Percentiles rank a stretch among this genome's conserved stretches.
Evolutionary conservation across 1,140 invertebrate species (phyloP).

Genomic region (Holotrichia oblita): DNA sequence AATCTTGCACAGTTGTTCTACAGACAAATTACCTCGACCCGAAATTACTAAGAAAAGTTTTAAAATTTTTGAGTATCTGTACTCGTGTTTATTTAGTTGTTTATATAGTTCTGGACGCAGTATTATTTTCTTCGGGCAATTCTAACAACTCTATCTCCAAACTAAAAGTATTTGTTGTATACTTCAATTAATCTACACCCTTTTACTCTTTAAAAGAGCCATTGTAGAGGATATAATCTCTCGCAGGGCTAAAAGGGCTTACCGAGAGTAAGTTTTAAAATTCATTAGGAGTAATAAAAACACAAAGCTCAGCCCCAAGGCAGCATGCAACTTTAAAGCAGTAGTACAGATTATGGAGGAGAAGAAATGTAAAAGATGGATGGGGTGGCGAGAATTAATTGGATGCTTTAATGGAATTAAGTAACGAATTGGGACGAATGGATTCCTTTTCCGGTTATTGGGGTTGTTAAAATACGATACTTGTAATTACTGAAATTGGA

Average conservation of each 20-base stretch:
- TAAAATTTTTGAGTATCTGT: no score
- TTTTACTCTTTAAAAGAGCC: background rate
- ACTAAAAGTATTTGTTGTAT: background rate
- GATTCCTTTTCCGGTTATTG: slow-evolving; percentile 8
- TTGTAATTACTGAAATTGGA: slow-evolving; percentile 5
- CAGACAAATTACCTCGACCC: no score
- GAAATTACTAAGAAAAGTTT: no score
- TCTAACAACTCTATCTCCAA: background rate
- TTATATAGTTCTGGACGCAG: no score
- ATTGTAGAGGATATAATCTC: slow-evolving; percentile 1
- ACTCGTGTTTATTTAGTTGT: no score
- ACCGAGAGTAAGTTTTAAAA: slow-evolving; percentile 9
- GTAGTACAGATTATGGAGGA: background rate
- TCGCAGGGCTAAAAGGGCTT: background rate
- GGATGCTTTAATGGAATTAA: slow-evolving; percentile 18
- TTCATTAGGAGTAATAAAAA: slow-evolving; percentile 18
- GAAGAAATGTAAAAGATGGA: background rate
- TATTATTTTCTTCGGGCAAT: no score
- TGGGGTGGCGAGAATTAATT: slow-evolving; percentile 11
- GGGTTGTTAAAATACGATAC: slow-evolving; percentile 20
- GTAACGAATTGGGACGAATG: background rate
- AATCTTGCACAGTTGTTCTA: no score
- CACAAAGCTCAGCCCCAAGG: slow-evolving; percentile 4
- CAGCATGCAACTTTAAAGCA: background rate
- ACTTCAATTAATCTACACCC: slow-evolving; percentile 6